Base-by-base conservation (phyloP, 1,140 invertebrate genomes). In the Diabrotica virgifera region DNA sequence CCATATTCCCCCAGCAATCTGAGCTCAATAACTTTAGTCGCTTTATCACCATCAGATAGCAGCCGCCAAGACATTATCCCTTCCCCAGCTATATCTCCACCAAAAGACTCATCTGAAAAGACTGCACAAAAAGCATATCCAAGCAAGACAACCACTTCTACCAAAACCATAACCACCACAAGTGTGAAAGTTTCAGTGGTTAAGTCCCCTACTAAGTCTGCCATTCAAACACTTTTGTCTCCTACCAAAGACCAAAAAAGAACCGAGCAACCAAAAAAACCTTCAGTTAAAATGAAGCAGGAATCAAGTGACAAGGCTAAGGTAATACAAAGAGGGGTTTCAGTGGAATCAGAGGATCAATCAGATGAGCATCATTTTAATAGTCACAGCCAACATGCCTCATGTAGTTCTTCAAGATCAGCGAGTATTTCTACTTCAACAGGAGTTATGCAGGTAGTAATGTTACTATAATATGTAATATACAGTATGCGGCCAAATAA, bases 1-100 rank as follows among this genome's bases (percentile, higher is more conserved):
- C 85, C 87, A 51, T 87, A 87, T 0, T 90, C 90, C 0, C 89
- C 89, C 0, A 87, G 89, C 40, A 89, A 88, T 62, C 73, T 89
- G 3, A 90, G 88, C 70, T 87, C 87, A 4, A 85, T 88, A 8
- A 91, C 89, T 5, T 74, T 91, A 57, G 86, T 90, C 0, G 88
- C 86, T 5, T 75, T 74, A 7, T 82, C 82, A 2, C 80, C 82
- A 68, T 78, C 74, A 8, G 80, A 81, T 68, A 59, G 50, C 64
- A 79, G 80, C 7, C 66, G 57, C 9, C 70, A 71, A 56, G 52
- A 61, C 36, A 59, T 52, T 12, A 61, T 63, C 46, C 14, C 68
- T 24, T 60, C 60, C 38, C 68, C 66, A 67, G 62, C 63, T 46
- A 56, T 66, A 36, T 65, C 62, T 12, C 54, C 63, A 9, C 58